phyloP scores from a whole-genome alignment of 2,113 vertebrate genomes.

The Sander lucioperca region DNA sequence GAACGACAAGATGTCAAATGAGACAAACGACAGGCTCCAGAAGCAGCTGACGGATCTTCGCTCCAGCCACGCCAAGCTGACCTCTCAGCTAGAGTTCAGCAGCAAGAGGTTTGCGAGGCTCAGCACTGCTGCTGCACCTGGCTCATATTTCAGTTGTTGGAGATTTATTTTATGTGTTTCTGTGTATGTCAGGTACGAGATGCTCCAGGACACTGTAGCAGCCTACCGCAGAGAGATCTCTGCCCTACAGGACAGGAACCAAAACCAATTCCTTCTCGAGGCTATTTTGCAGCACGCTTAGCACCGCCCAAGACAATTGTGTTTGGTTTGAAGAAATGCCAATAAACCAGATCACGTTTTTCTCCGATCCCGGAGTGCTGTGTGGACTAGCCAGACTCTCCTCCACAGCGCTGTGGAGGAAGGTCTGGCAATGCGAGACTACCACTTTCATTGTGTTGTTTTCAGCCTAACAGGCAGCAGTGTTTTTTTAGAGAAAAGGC shows the following conservation, averaged over 20 bases:
- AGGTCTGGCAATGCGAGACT: too few relatives aligned
- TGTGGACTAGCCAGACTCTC: too few relatives aligned
- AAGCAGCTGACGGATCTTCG: conserved; percentile 90
- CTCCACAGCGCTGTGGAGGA: too few relatives aligned
- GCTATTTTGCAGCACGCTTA: too few relatives aligned
- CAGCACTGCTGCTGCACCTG: background rate
- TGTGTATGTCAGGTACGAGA: conserved; percentile 88
- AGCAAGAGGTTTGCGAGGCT: conserved; percentile 88
- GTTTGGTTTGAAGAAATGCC: too few relatives aligned
- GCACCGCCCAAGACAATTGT: too few relatives aligned
- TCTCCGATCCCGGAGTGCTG: too few relatives aligned
- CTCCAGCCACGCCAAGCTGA: conserved; percentile 93
- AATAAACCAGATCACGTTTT: too few relatives aligned
- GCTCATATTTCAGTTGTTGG: background rate
- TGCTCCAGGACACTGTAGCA: conserved; percentile 94
- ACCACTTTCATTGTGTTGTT: too few relatives aligned
- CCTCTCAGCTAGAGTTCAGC: conserved; percentile 94
- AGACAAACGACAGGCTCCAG: conserved; percentile 94
- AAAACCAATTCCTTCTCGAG: too few relatives aligned
- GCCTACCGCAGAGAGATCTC: conserved; percentile 92
- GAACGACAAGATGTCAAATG: conserved; percentile 92
- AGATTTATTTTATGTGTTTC: background rate
- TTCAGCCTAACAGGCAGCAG: too few relatives aligned
- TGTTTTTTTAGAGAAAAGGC: too few relatives aligned
- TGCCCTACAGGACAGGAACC: conserved; percentile 89